These are phyloP conservation scores for Prenolepis imparis DNA, from an alignment of 2,888 invertebrate species.

Conservation along the genomic window DNA sequence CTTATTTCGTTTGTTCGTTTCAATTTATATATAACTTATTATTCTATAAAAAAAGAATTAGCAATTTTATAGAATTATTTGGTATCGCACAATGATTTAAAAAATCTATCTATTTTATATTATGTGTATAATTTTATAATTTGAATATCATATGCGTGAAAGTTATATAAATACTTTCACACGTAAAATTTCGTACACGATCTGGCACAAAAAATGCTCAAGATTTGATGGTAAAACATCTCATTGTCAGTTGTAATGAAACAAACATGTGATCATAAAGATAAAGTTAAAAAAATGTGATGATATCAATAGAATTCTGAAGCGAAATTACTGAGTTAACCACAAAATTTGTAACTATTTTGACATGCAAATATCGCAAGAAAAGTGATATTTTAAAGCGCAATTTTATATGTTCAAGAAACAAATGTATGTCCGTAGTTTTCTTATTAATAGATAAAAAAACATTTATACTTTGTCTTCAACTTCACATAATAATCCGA, in stretches of 20 bases:
- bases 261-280: slow-evolving; percentile 14
- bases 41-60: too few species aligned
- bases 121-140: slow-evolving; percentile 1
- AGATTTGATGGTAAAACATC: neutral
- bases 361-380: neutral
- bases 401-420: neutral
- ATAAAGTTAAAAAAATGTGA: neutral
- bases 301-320: neutral
- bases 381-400: neutral
- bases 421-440: neutral
- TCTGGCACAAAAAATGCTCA: neutral
- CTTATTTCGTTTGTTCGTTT: neutral
- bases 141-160: neutral
- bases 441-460: neutral
- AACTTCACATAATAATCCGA: neutral
- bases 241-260: neutral
- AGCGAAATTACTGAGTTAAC: neutral
- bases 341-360: slow-evolving; percentile 1
- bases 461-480: neutral
- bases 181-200: neutral
- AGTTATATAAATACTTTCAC: slow-evolving; percentile 12
- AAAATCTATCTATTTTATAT: neutral
- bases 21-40: neutral
- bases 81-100: neutral
- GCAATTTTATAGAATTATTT: too few species aligned